Conservation (phyloP, 2,888 invertebrate genomes). For the Pyrrhosoma nymphula region DNA sequence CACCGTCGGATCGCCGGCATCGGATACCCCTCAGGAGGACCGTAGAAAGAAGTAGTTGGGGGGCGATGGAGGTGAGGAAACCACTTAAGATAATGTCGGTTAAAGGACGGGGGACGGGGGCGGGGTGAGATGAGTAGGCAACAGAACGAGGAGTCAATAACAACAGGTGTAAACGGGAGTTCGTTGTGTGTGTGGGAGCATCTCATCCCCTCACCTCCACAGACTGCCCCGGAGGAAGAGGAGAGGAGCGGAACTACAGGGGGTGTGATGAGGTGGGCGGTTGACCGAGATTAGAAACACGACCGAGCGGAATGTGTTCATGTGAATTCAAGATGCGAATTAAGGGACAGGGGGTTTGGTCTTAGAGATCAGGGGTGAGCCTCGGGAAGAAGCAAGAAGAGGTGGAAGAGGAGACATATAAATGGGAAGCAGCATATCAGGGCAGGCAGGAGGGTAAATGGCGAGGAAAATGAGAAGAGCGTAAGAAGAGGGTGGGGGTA, state of each 20-base stretch:
- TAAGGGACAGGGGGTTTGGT: not conserved
- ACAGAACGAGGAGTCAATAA: not conserved
- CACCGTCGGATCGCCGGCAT: not conserved
- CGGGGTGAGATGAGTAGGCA: not conserved
- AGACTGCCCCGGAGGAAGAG: not conserved
- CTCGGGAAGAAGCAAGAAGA: not conserved
- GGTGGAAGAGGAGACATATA: too few species aligned
- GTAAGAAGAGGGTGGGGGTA: too few species aligned
- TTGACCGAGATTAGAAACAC: not conserved
- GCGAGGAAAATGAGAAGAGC: not conserved
- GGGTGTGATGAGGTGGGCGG: not conserved
- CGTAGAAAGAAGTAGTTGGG: not conserved
- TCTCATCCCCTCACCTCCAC: not conserved
- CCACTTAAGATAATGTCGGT: not conserved
- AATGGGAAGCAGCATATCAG: not conserved
- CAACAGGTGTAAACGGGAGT: constrained; percentile 18
- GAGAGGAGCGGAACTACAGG: not conserved
- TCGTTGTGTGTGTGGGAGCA: not conserved
- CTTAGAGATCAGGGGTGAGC: not conserved
- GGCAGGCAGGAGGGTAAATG: not conserved
- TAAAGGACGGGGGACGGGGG: not conserved
- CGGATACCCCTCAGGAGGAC: not conserved
- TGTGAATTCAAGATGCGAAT: not conserved
- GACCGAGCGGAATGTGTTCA: too few species aligned
- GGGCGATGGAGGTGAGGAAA: not conserved